phyloP scores from a whole-genome alignment of 2,797 vertebrate species.

The Argyrosomus regius region DNA sequence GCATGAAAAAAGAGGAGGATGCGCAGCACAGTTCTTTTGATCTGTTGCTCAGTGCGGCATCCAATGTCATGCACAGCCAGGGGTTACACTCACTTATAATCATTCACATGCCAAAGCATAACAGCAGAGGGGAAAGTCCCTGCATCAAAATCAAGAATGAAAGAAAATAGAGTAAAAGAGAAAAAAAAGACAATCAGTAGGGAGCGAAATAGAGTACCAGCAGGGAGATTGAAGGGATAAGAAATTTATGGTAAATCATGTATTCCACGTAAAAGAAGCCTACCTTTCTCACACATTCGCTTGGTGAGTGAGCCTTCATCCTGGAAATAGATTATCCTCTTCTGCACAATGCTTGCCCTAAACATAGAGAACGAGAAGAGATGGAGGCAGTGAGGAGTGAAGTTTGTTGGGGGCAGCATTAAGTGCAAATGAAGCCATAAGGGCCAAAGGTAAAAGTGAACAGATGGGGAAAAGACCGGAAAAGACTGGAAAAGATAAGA shows the following conservation, averaged over 20 bases:
- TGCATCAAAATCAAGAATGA: constrained; percentile 45
- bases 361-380: constrained; percentile 48
- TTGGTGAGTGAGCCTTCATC: constrained; percentile 96
- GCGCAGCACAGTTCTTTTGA: constrained; percentile 50
- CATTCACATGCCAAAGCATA: constrained; percentile 48
- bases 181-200: constrained; percentile 24
- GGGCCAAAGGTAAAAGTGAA: constrained; percentile 15
- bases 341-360: constrained; percentile 98
- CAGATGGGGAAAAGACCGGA: background rate
- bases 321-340: constrained; percentile 95
- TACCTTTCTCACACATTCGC: constrained; percentile 97
- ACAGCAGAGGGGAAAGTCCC: constrained; percentile 39
- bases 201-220: constrained; percentile 23
- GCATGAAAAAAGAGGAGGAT: constrained; percentile 37
- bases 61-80: constrained; percentile 60
- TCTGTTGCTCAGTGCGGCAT: constrained; percentile 63
- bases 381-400: constrained; percentile 34
- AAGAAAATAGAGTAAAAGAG: constrained; percentile 29
- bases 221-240: constrained; percentile 23
- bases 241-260: constrained; percentile 46
- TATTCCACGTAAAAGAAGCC: constrained; percentile 49
- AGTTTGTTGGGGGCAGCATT: constrained; percentile 8
- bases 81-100: constrained; percentile 58
- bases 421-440: constrained; percentile 12
- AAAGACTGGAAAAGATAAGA: constrained; percentile 1